Percentiles rank a stretch among this genome's conserved stretches.
These are phyloP conservation scores for Drosophila austrosaltans DNA, from an alignment of 2,888 invertebrate genomes.

Conservation along the genomic window DNA sequence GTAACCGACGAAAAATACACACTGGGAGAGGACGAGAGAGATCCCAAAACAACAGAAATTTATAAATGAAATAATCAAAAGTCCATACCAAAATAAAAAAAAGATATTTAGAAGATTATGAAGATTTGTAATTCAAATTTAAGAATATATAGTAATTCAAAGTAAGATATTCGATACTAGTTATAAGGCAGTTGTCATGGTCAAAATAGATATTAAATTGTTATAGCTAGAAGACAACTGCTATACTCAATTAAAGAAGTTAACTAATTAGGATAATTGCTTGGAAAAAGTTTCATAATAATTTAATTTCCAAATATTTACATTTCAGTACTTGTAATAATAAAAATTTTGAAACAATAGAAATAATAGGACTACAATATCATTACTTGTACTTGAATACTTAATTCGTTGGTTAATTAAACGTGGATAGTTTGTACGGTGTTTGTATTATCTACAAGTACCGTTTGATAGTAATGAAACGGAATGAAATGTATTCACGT, in stretches of 20 bases:
- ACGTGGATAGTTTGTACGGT: background rate
- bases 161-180: background rate
- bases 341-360: no score
- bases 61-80: constrained; percentile 7
- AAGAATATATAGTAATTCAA: no score
- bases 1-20: background rate
- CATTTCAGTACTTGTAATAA: no score
- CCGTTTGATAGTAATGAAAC: background rate
- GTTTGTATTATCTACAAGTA: background rate
- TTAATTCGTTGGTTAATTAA: no score
- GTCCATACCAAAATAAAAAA: background rate
- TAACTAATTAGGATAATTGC: no score
- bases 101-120: background rate
- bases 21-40: background rate
- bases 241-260: no score
- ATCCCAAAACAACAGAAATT: background rate
- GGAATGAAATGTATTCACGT: background rate
- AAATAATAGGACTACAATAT: no score
- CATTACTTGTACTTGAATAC: no score
- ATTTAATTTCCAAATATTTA: no score
- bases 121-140: no score
- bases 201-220: background rate
- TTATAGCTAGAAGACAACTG: no score
- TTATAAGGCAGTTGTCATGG: background rate
- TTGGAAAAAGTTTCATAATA: no score